These are phyloP conservation scores for Pseudolaguvia tuberculata DNA, from an alignment of 2,113 vertebrate species.

Conservation along the genomic window DNA sequence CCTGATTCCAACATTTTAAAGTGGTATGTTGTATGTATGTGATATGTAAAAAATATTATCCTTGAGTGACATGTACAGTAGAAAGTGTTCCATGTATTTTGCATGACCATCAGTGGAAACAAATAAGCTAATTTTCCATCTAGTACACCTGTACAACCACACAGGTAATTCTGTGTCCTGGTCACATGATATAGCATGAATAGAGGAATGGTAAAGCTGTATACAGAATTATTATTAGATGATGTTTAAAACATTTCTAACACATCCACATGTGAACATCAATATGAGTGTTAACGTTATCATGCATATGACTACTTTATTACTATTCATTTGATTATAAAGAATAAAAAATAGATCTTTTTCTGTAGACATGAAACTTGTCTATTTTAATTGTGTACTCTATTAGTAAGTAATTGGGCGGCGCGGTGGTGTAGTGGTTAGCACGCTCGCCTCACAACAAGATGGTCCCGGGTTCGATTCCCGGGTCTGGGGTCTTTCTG, in stretches of 20 bases:
- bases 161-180: slow-evolving; percentile 9
- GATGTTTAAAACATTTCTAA: too few species aligned
- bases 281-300: background rate
- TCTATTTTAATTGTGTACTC: too few species aligned
- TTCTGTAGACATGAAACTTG: too few species aligned
- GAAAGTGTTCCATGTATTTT: background rate
- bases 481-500: too few species aligned
- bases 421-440: too few species aligned
- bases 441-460: too few species aligned
- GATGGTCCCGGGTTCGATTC: too few species aligned
- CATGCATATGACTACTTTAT: slow-evolving; percentile 14
- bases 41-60: background rate
- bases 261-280: too few species aligned
- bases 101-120: background rate
- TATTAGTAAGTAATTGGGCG: too few species aligned
- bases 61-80: background rate
- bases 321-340: too few species aligned
- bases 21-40: background rate
- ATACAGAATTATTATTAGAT: slow-evolving; percentile 26
- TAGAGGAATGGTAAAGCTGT: background rate
- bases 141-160: slow-evolving; percentile 36
- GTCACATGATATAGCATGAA: slow-evolving; percentile 19
- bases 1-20: too few species aligned
- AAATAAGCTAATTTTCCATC: slow-evolving; percentile 16
- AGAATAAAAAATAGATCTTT: too few species aligned